Evolutionary conservation across 2,113 vertebrate species (phyloP).

Genomic region (Cromileptes altivelis): DNA sequence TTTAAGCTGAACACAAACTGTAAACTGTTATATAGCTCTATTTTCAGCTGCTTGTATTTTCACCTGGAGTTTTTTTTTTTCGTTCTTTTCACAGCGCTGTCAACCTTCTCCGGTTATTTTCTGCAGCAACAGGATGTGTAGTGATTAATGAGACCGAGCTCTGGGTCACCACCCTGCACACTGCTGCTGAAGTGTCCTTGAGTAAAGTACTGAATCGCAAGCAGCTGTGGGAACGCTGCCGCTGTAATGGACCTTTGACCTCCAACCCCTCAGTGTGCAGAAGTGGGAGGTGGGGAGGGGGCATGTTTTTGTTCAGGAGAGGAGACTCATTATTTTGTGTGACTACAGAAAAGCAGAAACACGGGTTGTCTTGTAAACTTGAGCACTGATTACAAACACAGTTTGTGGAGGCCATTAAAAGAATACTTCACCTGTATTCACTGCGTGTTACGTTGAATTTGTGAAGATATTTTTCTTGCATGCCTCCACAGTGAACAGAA

Average conservation of each 20-base stretch:
- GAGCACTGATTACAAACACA: neutral
- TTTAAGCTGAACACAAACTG: neutral
- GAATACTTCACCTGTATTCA: too few species aligned
- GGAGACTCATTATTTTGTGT: too few species aligned
- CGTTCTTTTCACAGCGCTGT: neutral
- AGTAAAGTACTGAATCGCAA: slow-evolving; percentile 40
- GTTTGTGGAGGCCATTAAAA: too few species aligned
- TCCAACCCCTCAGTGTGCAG: neutral
- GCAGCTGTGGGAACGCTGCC: slow-evolving; percentile 17
- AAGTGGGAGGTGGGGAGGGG: neutral
- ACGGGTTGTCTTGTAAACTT: neutral
- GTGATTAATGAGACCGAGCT: slow-evolving; percentile 63
- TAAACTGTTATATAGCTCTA: neutral
- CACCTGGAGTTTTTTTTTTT: neutral
- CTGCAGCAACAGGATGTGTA: slow-evolving; percentile 7
- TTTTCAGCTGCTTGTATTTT: neutral
- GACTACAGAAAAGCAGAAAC: neutral
- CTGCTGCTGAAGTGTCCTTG: slow-evolving; percentile 57
- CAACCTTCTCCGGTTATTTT: neutral
- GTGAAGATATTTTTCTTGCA: too few species aligned
- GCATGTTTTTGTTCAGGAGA: neutral
- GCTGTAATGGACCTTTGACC: slow-evolving; percentile 32
- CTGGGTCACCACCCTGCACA: neutral
- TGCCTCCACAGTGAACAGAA: too few species aligned
- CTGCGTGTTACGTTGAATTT: too few species aligned